phyloP scores from a whole-genome alignment of 1,140 invertebrate species.

The Neelides sp. region DNA sequence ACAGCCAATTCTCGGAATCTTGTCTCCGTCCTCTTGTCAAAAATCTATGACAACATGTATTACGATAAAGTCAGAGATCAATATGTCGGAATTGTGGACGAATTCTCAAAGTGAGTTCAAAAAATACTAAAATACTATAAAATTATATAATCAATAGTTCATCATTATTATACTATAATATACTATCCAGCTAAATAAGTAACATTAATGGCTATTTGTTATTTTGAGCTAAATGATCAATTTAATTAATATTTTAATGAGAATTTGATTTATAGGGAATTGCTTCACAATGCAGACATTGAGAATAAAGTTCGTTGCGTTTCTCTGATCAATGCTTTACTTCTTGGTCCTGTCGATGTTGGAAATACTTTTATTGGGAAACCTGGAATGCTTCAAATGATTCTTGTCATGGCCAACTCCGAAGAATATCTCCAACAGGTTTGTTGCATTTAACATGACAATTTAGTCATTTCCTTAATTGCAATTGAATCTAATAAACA shows the following conservation, averaged over 20 bases:
- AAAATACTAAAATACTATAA: not conserved
- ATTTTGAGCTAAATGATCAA: conserved; percentile 12
- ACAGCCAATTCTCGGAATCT: conserved; percentile 74
- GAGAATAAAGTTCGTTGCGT: conserved; percentile 80
- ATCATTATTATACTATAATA: conserved; percentile 6
- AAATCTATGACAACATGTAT: conserved; percentile 88
- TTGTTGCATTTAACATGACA: conserved; percentile 10
- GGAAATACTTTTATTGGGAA: conserved; percentile 82
- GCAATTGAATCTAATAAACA: not conserved
- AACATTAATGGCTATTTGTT: not conserved
- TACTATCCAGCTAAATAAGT: not conserved
- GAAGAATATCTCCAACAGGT: conserved; percentile 66
- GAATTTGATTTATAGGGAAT: conserved; percentile 46
- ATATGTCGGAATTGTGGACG: conserved; percentile 66
- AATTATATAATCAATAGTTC: no score
- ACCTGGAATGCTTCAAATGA: conserved; percentile 91
- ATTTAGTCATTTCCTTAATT: conserved; percentile 8
- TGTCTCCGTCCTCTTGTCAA: conserved; percentile 70
- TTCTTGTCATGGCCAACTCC: conserved; percentile 87
- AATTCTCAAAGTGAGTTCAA: conserved; percentile 59
- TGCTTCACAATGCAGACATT: conserved; percentile 68
- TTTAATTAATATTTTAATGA: conserved; percentile 1
- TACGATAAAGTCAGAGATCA: conserved; percentile 68
- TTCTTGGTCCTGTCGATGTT: conserved; percentile 83
- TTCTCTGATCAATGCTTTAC: conserved; percentile 76